Conservation (phyloP, 2,888 invertebrate species). For the Loripinus fragilis region DNA sequence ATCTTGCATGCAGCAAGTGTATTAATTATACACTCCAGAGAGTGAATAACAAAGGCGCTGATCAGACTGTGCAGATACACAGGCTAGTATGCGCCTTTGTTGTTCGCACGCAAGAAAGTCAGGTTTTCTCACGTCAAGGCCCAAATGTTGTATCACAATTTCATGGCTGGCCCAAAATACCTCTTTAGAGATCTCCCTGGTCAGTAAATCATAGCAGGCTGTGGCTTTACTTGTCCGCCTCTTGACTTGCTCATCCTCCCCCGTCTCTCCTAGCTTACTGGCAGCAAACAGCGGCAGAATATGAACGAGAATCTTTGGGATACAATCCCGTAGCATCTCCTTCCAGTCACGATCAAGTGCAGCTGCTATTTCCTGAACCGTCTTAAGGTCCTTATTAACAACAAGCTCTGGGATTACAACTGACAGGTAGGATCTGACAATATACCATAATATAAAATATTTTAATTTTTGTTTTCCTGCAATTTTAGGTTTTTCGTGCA, state of each 20-base stretch:
- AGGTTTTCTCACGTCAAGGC: too few relatives aligned
- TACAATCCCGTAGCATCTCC: slow-evolving; percentile 62
- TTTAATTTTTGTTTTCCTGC: too few relatives aligned
- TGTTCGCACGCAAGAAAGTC: too few relatives aligned
- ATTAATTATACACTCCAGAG: too few relatives aligned
- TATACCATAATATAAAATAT: too few relatives aligned
- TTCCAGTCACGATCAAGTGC: slow-evolving; percentile 50
- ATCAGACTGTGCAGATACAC: too few relatives aligned
- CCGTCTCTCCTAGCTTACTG: slow-evolving; percentile 45
- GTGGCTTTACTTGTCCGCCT: slow-evolving; percentile 61
- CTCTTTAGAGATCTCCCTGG: slow-evolving; percentile 65
- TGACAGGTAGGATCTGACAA: slow-evolving; percentile 62
- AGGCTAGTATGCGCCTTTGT: too few relatives aligned
- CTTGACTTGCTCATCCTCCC: slow-evolving; percentile 50
- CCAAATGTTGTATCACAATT: too few relatives aligned
- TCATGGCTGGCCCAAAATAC: too few relatives aligned
- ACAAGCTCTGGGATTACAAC: slow-evolving; percentile 74
- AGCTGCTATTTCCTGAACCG: slow-evolving; percentile 55
- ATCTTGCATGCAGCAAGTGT: too few relatives aligned
- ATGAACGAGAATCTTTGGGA: slow-evolving; percentile 74
- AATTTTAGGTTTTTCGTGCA: too few relatives aligned
- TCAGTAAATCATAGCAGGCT: slow-evolving; percentile 70
- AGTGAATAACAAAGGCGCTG: too few relatives aligned
- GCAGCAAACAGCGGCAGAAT: slow-evolving; percentile 80
- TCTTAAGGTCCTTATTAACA: slow-evolving; percentile 57